Conservation (phyloP, 2,888 invertebrate genomes). For the Lymantria dispar region DNA sequence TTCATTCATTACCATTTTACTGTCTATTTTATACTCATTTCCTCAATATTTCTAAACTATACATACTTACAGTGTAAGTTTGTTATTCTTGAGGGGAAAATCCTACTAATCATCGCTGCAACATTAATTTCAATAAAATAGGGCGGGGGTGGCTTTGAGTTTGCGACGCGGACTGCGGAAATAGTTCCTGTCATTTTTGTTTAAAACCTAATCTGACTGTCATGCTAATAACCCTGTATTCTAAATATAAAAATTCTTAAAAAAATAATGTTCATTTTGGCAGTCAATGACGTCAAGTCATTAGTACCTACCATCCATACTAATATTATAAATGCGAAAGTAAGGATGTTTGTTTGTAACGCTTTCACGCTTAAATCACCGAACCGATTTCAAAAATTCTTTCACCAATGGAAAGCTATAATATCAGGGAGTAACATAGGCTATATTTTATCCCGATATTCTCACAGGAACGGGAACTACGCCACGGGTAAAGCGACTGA, state of each 20-base stretch:
- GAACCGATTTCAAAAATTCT: no score
- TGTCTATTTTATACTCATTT: conserved; percentile 11
- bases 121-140: conserved; percentile 57
- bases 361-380: no score
- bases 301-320: no score
- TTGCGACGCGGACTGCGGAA: conserved; percentile 23
- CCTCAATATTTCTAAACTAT: conserved; percentile 13
- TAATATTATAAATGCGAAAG: no score
- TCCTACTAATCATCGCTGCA: conserved; percentile 42
- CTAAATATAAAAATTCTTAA: neutral
- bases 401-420: no score
- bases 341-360: no score
- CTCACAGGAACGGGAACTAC: no score
- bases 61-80: conserved; percentile 18
- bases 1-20: neutral
- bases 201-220: neutral
- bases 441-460: no score
- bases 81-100: conserved; percentile 27
- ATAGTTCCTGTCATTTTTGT: conserved; percentile 20
- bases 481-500: no score
- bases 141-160: conserved; percentile 33
- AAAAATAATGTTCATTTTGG: no score
- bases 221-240: neutral
- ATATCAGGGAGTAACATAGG: no score
- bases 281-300: no score